phyloP scores from a whole-genome alignment of 2,888 invertebrate genomes.

The Caenorhabditis sp. region DNA sequence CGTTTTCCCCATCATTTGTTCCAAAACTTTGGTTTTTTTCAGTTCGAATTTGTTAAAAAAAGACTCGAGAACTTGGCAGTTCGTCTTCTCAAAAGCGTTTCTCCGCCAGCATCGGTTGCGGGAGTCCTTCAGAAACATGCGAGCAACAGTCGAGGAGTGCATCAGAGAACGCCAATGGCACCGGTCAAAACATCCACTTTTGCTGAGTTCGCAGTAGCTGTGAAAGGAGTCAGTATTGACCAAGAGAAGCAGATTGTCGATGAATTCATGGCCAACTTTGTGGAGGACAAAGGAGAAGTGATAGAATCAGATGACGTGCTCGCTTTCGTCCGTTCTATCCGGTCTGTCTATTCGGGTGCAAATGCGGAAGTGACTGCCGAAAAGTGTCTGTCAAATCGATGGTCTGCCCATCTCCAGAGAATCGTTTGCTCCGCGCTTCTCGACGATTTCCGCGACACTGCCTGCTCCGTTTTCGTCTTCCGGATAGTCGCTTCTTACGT shows the following conservation, averaged over 20 bases:
- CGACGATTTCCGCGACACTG: conserved; percentile 1
- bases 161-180: background rate
- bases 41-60: conserved; percentile 37
- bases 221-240: background rate
- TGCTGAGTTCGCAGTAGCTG: conserved; percentile 11
- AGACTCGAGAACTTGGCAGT: conserved; percentile 42
- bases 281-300: conserved; percentile 35
- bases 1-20: too few species aligned
- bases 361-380: conserved; percentile 23
- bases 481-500: conserved; percentile 38
- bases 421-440: conserved; percentile 18
- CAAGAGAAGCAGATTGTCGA: conserved; percentile 25
- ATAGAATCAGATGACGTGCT: conserved; percentile 26
- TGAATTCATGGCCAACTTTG: conserved; percentile 22
- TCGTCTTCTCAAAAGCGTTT: conserved; percentile 49
- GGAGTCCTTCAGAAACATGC: conserved; percentile 47
- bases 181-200: conserved; percentile 8
- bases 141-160: background rate
- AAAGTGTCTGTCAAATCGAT: conserved; percentile 29
- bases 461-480: conserved; percentile 35
- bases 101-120: conserved; percentile 31
- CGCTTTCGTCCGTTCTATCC: conserved; percentile 12
- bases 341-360: conserved; percentile 13
- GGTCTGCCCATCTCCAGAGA: conserved; percentile 23
- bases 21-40: conserved; percentile 12